Conservation (phyloP, 2,888 invertebrate genomes). For the Zootermopsis nevadensis region DNA sequence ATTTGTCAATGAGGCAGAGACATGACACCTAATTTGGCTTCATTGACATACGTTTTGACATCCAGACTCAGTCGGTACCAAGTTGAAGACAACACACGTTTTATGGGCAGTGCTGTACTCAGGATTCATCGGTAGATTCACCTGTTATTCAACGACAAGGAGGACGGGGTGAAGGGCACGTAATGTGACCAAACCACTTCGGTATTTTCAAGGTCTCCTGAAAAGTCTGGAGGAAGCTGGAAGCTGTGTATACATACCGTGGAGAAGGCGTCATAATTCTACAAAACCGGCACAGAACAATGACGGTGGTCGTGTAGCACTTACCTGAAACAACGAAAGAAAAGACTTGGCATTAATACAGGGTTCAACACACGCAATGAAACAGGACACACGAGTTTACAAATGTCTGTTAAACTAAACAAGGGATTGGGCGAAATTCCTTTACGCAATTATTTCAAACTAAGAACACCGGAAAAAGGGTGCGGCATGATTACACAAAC, state of each 20-base stretch:
- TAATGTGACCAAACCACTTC: neutral
- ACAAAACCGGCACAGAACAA: neutral
- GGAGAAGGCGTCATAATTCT: neutral
- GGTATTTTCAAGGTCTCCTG: slow-evolving; percentile 11
- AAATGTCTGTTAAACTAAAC: neutral
- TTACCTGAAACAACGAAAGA: neutral
- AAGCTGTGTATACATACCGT: neutral
- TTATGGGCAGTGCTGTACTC: neutral
- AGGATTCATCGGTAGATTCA: neutral
- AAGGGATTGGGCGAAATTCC: neutral
- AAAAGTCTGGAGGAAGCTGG: neutral
- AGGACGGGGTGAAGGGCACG: neutral
- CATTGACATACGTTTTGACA: no score
- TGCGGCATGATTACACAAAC: neutral
- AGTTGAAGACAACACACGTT: neutral
- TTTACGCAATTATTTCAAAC: neutral
- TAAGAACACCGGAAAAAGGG: neutral
- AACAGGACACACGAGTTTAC: no score
- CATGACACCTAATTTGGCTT: no score
- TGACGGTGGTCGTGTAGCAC: neutral
- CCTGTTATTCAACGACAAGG: neutral
- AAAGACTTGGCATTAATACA: neutral
- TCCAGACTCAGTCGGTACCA: no score
- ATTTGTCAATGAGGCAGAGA: no score
- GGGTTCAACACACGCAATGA: neutral